Evolutionary conservation across 1,140 invertebrate species (phyloP).

Genomic region (Drosophila arawakana): DNA sequence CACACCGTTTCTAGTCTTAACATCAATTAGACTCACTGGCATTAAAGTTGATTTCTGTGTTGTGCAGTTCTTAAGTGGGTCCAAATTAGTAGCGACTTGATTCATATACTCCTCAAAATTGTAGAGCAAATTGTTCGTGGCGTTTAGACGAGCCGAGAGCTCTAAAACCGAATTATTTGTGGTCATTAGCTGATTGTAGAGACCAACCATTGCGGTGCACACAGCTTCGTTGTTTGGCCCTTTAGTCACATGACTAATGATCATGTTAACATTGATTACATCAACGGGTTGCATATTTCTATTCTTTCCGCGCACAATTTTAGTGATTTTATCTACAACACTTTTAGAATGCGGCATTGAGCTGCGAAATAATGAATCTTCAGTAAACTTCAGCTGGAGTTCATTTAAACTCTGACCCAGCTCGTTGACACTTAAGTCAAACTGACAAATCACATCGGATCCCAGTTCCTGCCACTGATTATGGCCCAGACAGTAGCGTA

Average conservation of each 20-base stretch:
- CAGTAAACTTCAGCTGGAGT: not conserved
- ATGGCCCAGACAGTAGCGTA: slow-evolving; percentile 12
- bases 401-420: not conserved
- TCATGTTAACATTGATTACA: slow-evolving; percentile 16
- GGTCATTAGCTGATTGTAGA: slow-evolving; percentile 46
- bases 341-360: not conserved
- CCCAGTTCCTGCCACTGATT: slow-evolving; percentile 9
- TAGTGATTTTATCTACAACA: not conserved
- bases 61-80: slow-evolving; percentile 5
- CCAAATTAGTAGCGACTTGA: slow-evolving; percentile 18
- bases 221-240: not conserved
- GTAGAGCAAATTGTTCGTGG: slow-evolving; percentile 42
- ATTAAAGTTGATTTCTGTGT: too few relatives aligned
- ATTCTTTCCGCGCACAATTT: not conserved
- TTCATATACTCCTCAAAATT: slow-evolving; percentile 51
- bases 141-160: slow-evolving; percentile 40
- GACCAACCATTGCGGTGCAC: slow-evolving; percentile 16
- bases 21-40: slow-evolving; percentile 1
- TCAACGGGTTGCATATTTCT: not conserved
- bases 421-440: not conserved
- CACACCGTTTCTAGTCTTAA: not conserved
- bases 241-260: slow-evolving; percentile 11
- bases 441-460: slow-evolving; percentile 10
- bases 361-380: not conserved
- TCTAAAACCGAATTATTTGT: slow-evolving; percentile 24